Conservation (phyloP, 2,113 vertebrate genomes). For the Proteles cristata region DNA sequence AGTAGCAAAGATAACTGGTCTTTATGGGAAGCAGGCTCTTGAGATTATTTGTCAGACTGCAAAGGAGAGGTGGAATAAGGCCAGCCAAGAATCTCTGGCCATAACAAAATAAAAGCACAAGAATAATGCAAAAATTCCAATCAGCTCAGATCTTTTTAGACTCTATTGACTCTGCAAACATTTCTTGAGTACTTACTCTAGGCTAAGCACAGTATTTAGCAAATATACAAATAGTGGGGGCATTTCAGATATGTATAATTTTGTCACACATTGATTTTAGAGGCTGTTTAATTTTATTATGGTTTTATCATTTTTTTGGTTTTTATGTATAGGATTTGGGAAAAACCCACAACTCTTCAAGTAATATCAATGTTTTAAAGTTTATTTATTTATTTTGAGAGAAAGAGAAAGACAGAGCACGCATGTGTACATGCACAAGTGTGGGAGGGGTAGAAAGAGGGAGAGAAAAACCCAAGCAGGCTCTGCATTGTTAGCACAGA, state of each 20-base stretch:
- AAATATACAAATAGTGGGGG: not conserved
- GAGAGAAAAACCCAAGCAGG: too few relatives aligned
- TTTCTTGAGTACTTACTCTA: not conserved
- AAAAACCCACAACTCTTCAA: not conserved
- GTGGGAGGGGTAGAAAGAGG: too few relatives aligned
- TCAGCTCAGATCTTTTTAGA: not conserved
- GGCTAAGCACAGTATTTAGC: not conserved
- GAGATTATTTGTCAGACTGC: constrained; percentile 25
- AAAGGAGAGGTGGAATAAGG: constrained; percentile 20
- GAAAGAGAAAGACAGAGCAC: too few relatives aligned
- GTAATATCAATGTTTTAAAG: constrained; percentile 29
- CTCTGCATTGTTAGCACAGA: too few relatives aligned
- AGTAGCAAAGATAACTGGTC: constrained; percentile 21
- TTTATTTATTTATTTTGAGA: constrained; percentile 65
- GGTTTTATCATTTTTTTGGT: constrained; percentile 13
- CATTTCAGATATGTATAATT: not conserved
- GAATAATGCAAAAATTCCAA: not conserved
- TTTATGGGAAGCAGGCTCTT: constrained; percentile 24
- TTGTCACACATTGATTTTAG: not conserved
- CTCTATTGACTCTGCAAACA: not conserved
- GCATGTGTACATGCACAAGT: too few relatives aligned
- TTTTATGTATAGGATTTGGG: not conserved
- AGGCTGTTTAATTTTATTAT: constrained; percentile 10
- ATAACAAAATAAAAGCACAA: constrained; percentile 24
- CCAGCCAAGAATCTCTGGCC: constrained; percentile 19